Conservation (phyloP, 53 echinoderm and acorn worm species). For the Crossaster papposus region DNA sequence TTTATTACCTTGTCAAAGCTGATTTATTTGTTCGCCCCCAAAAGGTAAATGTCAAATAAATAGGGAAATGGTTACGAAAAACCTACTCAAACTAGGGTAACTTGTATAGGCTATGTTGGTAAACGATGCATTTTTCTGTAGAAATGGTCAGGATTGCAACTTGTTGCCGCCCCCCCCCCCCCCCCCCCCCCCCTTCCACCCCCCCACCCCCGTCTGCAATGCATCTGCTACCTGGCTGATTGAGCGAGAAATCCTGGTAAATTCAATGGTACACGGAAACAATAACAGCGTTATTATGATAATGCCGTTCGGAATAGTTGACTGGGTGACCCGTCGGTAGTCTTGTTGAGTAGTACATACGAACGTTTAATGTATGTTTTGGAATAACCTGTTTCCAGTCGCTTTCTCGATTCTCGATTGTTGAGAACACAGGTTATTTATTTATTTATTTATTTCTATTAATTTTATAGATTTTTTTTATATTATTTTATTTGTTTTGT, state of each 20-base stretch:
- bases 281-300: conserved; percentile 1
- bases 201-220: background rate
- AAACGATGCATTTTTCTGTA: background rate
- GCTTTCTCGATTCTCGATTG: background rate
- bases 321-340: background rate
- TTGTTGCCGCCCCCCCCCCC: background rate
- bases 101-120: background rate
- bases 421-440: background rate
- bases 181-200: background rate
- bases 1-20: background rate
- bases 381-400: background rate
- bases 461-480: no score
- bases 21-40: background rate
- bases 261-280: background rate
- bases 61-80: background rate
- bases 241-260: conserved; percentile 1
- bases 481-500: no score
- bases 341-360: background rate
- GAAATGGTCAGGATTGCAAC: background rate
- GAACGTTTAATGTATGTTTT: background rate
- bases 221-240: conserved; percentile 6
- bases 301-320: background rate
- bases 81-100: background rate
- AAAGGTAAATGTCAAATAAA: background rate
- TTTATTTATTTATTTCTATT: background rate